phyloP scores from a whole-genome alignment of 2,113 vertebrate species.

The Bubalus kerabau region DNA sequence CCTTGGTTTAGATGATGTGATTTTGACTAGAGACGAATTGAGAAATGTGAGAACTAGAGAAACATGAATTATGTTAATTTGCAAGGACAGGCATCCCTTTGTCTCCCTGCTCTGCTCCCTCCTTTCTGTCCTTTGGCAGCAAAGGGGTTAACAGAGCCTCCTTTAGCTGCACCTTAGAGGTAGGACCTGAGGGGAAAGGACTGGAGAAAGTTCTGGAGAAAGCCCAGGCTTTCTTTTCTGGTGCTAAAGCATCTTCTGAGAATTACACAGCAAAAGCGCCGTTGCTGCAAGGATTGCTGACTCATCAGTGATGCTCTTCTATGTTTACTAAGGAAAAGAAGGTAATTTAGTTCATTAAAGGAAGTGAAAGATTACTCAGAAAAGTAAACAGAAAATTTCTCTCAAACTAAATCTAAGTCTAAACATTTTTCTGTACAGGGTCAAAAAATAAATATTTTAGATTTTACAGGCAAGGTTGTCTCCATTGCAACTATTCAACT shows the following conservation, averaged over 20 bases:
- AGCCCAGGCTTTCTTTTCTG: neutral
- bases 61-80: neutral
- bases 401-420: neutral
- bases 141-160: neutral
- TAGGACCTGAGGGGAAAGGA: neutral
- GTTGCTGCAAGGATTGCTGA: neutral
- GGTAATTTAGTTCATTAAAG: neutral
- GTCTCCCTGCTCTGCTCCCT: neutral
- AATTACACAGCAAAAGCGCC: neutral
- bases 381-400: constrained; percentile 14
- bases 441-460: neutral
- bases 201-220: neutral
- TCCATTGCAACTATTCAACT: neutral
- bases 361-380: neutral
- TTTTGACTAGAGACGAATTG: neutral
- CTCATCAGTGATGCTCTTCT: neutral
- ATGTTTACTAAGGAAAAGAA: neutral
- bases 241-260: neutral
- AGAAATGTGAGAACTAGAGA: neutral
- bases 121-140: neutral
- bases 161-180: neutral
- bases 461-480: neutral
- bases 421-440: neutral
- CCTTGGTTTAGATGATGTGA: neutral
- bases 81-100: neutral